phyloP scores from a whole-genome alignment of 2,113 vertebrate species.

The Rissa tridactyla region DNA sequence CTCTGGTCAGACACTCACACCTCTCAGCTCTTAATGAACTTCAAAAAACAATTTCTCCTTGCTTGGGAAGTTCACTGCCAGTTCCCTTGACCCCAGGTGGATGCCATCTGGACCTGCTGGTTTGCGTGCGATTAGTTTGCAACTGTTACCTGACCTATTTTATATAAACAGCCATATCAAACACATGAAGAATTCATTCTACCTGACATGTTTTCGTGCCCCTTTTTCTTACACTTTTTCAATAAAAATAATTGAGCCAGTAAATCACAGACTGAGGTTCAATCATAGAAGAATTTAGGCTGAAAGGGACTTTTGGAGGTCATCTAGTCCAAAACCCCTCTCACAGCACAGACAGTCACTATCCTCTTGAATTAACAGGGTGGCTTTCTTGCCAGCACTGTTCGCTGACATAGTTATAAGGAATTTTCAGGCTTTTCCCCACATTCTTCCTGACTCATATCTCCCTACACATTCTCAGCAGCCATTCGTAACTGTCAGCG shows the following conservation, averaged over 20 bases:
- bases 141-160: constrained; percentile 44
- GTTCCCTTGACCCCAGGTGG: background rate
- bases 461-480: background rate
- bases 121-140: background rate
- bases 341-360: background rate
- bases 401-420: background rate
- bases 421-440: background rate
- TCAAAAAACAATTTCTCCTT: background rate
- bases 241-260: background rate
- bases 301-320: background rate
- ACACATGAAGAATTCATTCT: background rate
- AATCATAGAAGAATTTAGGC: background rate
- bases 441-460: background rate
- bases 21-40: background rate
- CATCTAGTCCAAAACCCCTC: background rate
- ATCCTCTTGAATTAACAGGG: background rate
- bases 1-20: background rate
- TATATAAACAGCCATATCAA: background rate
- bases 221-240: background rate
- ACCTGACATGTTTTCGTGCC: background rate
- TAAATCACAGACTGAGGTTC: background rate
- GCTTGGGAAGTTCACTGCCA: background rate
- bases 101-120: constrained; percentile 45
- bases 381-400: background rate
- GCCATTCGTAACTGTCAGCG: fast-evolving